Percentiles rank a stretch among this genome's conserved stretches.
Evolutionary conservation across 2,888 invertebrate genomes (phyloP).

Genomic region (Caenorhabditis wallacei): DNA sequence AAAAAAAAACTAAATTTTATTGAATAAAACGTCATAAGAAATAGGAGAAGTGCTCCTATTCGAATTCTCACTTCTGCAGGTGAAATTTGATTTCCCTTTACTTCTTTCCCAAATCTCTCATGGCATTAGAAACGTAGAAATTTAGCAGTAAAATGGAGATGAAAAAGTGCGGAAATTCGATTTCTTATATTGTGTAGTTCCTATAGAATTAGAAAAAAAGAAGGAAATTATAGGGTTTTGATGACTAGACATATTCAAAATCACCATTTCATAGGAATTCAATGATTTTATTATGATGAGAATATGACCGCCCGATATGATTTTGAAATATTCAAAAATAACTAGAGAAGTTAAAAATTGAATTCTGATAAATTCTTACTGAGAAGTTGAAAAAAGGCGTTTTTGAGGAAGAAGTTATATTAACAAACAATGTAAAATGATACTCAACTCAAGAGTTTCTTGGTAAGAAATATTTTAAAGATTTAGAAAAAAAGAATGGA

Average conservation of each 20-base stretch:
- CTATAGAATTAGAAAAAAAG: background rate
- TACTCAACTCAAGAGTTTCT: background rate
- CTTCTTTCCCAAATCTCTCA: slow-evolving; percentile 15
- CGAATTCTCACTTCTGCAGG: slow-evolving; percentile 29
- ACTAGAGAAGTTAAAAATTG: too few species aligned
- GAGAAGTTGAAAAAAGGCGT: background rate
- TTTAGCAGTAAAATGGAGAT: background rate
- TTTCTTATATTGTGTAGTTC: background rate
- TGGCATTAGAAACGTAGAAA: slow-evolving; percentile 14
- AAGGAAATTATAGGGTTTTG: background rate
- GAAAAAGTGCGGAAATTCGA: slow-evolving; percentile 16
- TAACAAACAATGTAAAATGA: slow-evolving; percentile 37
- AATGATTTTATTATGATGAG: too few species aligned
- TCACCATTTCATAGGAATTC: background rate
- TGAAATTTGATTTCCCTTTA: slow-evolving; percentile 45
- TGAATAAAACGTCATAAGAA: slow-evolving; percentile 17
- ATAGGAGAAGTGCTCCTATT: background rate
- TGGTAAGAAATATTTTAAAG: slow-evolving; percentile 5
- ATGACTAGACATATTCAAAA: background rate
- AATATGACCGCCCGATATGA: too few species aligned
- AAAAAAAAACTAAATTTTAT: background rate
- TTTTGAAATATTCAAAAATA: too few species aligned
- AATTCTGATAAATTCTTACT: background rate
- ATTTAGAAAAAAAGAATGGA: background rate
- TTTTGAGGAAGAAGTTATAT: slow-evolving; percentile 5